Evolutionary conservation across 2,888 invertebrate genomes (phyloP), one percentile per base, ranked within the genome.

Genomic region (Drosophila koepferae): DNA sequence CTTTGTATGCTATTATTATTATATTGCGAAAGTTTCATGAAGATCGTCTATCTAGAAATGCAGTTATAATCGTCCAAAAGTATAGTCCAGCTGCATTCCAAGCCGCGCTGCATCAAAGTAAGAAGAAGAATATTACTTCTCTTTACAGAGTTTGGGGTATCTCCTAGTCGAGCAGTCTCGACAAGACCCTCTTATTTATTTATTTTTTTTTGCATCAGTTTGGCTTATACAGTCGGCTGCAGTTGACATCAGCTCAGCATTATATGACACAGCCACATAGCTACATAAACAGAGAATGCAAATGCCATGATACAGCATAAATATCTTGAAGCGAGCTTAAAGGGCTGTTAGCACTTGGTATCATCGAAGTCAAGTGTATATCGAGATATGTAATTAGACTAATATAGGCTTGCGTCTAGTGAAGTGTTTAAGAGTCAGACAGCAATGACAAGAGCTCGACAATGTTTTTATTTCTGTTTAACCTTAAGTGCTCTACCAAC

Each of bases 191-290:
- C 14, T 23, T 38, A 2, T 23, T 40, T 38, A 2, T 23, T 40
- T 55, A 16, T 12, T n/a, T n/a, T 38, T 55, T 20, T 43, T 12
- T 38, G 4, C 20, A 7, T 14, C 53, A 6, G 12, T 44, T 38
- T 28, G 10, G 53, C 9, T 36, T 23, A 23, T 23, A 23, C 54
- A 54, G 41, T 28, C 48, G 16, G 44, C 62, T 49, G 49, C 53
- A 54, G 48, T 49, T 69, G 63, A 43, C 49, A 48, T 44, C 64
- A 20, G 44, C 58, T 48, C 43, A 36, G 18, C 49, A 49, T 53
- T 46, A 44, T 43, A 41, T 49, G 70, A 36, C 68, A 59, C 48
- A 34, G 1, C 12, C 16, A 20, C 53, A 53, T 48, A 41, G 48
- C 59, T 48, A 63, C 38, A 59, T 54, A 23, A 38, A 54, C 12